phyloP scores from a whole-genome alignment of 2,888 invertebrate genomes.

The Eupithecia exiguata region DNA sequence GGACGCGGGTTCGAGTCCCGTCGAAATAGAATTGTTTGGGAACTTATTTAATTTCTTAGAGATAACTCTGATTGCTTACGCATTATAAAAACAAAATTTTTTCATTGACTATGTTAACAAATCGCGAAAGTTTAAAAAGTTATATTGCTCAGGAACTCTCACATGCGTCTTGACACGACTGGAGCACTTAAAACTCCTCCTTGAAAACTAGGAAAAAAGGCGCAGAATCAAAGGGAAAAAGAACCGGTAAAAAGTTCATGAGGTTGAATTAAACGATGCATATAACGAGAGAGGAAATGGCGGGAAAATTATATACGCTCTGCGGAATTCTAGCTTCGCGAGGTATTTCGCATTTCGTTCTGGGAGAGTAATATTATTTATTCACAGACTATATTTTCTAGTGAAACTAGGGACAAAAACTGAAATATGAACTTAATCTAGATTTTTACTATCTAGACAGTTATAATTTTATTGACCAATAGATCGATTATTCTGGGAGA shows the following conservation, averaged over 20 bases:
- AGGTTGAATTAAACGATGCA: conserved; percentile 39
- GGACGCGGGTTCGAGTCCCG: too few species aligned
- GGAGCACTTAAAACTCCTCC: neutral
- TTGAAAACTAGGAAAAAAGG: conserved; percentile 11
- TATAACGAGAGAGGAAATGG: conserved; percentile 39
- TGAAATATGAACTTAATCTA: too few species aligned
- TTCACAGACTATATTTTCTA: neutral
- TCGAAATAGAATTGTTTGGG: too few species aligned
- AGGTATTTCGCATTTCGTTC: neutral
- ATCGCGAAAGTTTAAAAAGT: neutral
- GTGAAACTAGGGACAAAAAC: neutral
- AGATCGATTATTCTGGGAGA: too few species aligned
- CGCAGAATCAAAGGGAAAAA: conserved; percentile 13
- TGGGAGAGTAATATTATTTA: neutral
- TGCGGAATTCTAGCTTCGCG: conserved; percentile 5
- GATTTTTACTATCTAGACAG: too few species aligned
- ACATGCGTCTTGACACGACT: neutral
- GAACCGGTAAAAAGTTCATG: conserved; percentile 22
- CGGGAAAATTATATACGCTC: conserved; percentile 36
- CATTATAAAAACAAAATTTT: too few species aligned
- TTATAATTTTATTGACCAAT: too few species aligned
- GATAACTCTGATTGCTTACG: too few species aligned
- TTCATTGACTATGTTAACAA: too few species aligned
- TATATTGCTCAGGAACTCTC: neutral
- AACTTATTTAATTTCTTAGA: too few species aligned